Evolutionary conservation across 1,140 invertebrate species (phyloP).

Genomic region (Patella vulgata): DNA sequence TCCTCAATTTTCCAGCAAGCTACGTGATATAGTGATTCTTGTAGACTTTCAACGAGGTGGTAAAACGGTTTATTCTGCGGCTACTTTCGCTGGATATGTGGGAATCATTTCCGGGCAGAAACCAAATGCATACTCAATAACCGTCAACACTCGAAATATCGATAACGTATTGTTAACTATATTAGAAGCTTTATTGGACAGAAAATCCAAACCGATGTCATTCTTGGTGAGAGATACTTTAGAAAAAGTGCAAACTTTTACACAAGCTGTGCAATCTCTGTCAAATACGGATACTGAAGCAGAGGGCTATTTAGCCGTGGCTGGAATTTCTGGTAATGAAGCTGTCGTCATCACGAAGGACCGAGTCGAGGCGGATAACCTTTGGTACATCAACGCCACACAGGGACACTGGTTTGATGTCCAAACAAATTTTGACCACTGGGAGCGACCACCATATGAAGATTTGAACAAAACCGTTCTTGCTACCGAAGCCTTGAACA

Average conservation of each 20-base stretch:
- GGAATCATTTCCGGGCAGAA: too few relatives aligned
- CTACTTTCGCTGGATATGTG: too few relatives aligned
- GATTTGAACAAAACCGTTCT: slow-evolving; percentile 19
- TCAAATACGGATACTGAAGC: slow-evolving; percentile 60
- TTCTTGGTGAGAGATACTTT: slow-evolving; percentile 42
- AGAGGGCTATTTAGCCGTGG: slow-evolving; percentile 51
- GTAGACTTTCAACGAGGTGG: too few relatives aligned
- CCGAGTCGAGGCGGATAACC: slow-evolving; percentile 38
- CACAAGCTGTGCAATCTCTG: slow-evolving; percentile 63
- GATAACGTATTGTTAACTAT: slow-evolving; percentile 29
- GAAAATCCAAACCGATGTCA: slow-evolving; percentile 38
- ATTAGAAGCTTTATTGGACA: slow-evolving; percentile 48
- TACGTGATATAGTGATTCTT: too few relatives aligned
- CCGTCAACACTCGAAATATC: too few relatives aligned
- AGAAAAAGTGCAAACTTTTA: slow-evolving; percentile 64
- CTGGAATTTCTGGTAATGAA: slow-evolving; percentile 42
- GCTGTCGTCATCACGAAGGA: slow-evolving; percentile 55
- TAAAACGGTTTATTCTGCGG: too few relatives aligned
- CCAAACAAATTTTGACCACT: slow-evolving; percentile 61
- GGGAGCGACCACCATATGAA: slow-evolving; percentile 39
- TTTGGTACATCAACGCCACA: slow-evolving; percentile 41
- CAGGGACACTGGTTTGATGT: slow-evolving; percentile 45
- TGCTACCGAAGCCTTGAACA: too few relatives aligned
- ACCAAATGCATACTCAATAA: too few relatives aligned
- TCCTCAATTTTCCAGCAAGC: too few relatives aligned